Evolutionary conservation across 2,113 vertebrate species (phyloP).

Genomic region (Saccopteryx bilineata): DNA sequence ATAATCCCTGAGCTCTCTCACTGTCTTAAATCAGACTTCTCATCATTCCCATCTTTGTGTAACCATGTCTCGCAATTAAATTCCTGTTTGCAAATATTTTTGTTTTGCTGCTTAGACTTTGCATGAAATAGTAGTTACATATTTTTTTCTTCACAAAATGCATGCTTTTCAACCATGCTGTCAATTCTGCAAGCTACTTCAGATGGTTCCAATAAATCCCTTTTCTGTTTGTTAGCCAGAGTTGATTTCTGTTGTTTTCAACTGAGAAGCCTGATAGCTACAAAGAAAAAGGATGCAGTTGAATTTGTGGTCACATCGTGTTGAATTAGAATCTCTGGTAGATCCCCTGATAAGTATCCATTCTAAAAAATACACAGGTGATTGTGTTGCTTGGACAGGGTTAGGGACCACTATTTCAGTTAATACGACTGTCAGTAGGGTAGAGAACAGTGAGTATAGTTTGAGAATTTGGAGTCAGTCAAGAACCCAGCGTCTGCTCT

Average conservation of each 20-base stretch:
- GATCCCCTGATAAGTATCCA: neutral
- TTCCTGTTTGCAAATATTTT: constrained; percentile 42
- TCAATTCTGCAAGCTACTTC: neutral
- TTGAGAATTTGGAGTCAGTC: constrained; percentile 19
- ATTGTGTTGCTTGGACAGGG: neutral
- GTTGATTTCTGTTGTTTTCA: constrained; percentile 17
- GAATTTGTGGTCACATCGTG: neutral
- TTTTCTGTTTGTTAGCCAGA: constrained; percentile 13
- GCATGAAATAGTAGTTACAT: neutral
- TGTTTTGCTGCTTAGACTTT: constrained; percentile 40
- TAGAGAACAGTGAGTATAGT: neutral
- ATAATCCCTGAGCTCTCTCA: neutral
- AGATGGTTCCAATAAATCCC: neutral
- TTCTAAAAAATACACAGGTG: neutral
- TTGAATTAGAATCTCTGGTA: constrained; percentile 16
- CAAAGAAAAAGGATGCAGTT: neutral
- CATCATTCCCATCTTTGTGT: neutral
- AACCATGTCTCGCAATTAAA: constrained; percentile 12
- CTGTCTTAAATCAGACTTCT: neutral
- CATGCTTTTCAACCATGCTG: neutral
- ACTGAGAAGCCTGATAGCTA: neutral
- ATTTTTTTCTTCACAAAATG: constrained; percentile 32
- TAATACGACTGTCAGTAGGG: neutral
- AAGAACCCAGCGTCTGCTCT: neutral
- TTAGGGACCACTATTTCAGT: neutral